Evolutionary conservation across 2,113 vertebrate species (phyloP), one percentile per base, ranked within the genome.

Genomic region (Cebidichthys violaceus): DNA sequence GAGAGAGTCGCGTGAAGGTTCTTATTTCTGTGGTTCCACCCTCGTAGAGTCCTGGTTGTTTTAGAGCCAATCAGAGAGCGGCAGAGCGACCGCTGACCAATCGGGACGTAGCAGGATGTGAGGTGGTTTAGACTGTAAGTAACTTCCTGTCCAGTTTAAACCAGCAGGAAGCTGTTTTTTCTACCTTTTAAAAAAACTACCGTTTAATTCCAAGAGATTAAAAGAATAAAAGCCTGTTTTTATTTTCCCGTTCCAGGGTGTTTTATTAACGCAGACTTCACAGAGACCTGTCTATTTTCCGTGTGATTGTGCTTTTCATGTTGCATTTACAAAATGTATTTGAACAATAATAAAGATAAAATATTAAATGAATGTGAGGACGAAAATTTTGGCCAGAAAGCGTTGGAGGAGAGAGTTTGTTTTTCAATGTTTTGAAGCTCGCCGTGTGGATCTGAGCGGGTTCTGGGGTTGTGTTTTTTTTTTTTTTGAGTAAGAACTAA

Each of bases 251-350:
- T 62, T 47, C 15, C 39, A 66, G 84, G 77, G 75, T 31, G 67
- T 93, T 94, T 93, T 92, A 92, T 82, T 76, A 67, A 82, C 83
- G 82, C 92, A 59, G 68, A 91, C 90, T 91, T 91, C 81, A 82
- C 35, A 90, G 88, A 89, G 82, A 89, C 62, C 78, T 75, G 91
- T 94, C 89, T 93, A 75, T 90, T 93, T 94, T 91, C 90, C 27
- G 88, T 93, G 94, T 94, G 94, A 84, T 93, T 80, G 93, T 94
- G 91, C 93, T 93, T 93, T 90, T 92, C 91, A 91, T 93, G 93
- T 95, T 85, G 90, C 94, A 94, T 95, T 94, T 87, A 88, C 54
- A 86, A 92, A 77, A 81, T 86, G 79, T 93, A 82, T 92, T 89
- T 92, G 81, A 90, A 88, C 75, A 92, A 75, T 74, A 77, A 75